These are phyloP conservation scores for Hydrocynus forskahlii DNA, from an alignment of 2,797 vertebrate species.

Conservation along the genomic window DNA sequence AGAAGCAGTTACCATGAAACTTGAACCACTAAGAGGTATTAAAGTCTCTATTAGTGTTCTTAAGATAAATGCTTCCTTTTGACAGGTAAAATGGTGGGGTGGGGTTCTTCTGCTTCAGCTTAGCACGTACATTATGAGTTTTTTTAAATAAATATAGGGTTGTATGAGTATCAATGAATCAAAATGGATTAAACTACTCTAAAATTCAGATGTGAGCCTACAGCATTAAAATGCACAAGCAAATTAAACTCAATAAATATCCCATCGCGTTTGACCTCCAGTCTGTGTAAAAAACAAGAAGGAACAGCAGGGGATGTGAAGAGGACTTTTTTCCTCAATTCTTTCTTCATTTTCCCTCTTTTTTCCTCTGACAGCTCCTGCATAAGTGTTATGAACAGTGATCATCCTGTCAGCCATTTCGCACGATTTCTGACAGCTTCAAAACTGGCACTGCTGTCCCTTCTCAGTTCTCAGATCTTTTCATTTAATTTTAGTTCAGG, in stretches of 20 bases:
- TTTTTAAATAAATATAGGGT: not conserved
- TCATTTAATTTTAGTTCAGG: slow-evolving; percentile 9
- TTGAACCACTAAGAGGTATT: slow-evolving; percentile 12
- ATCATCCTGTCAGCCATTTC: slow-evolving; percentile 26
- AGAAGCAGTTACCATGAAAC: too few relatives aligned
- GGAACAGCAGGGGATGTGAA: not conserved
- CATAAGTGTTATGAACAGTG: slow-evolving; percentile 19
- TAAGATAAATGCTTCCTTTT: not conserved
- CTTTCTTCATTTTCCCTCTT: not conserved
- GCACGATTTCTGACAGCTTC: slow-evolving; percentile 34
- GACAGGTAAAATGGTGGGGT: not conserved
- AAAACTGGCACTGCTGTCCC: slow-evolving; percentile 19
- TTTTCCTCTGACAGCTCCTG: slow-evolving; percentile 10
- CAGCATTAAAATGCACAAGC: slow-evolving; percentile 10
- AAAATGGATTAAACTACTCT: not conserved
- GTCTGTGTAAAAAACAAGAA: not conserved
- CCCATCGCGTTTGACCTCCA: not conserved
- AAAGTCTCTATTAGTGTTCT: not conserved
- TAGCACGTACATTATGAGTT: not conserved
- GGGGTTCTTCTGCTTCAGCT: not conserved
- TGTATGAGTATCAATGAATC: not conserved
- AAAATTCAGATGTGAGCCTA: not conserved
- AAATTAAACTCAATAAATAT: slow-evolving; percentile 27
- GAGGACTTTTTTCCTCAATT: not conserved
- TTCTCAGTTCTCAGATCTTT: slow-evolving; percentile 14